These are phyloP conservation scores for Drosophila mauritiana DNA, from an alignment of 1,140 invertebrate genomes.

Conservation along the genomic window DNA sequence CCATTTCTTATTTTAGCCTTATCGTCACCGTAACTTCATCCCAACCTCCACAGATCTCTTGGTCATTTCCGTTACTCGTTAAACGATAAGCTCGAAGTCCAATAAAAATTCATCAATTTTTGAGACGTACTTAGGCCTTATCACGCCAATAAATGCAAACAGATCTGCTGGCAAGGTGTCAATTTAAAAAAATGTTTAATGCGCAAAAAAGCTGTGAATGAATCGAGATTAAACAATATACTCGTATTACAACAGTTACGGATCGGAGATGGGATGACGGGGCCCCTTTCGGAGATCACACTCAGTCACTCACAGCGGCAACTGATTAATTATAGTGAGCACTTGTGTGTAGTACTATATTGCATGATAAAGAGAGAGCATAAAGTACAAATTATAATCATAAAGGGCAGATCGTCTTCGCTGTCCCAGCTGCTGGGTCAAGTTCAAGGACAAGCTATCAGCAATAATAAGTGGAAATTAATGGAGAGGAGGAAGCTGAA, in stretches of 20 bases:
- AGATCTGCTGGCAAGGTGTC: conserved; percentile 52
- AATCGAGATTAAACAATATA: conserved; percentile 54
- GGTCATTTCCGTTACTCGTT: conserved; percentile 35
- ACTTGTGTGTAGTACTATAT: conserved; percentile 54
- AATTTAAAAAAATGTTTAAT: conserved; percentile 52
- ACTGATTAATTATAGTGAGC: conserved; percentile 73
- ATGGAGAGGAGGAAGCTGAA: conserved; percentile 40
- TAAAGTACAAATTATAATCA: conserved; percentile 38
- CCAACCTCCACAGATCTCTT: conserved; percentile 12
- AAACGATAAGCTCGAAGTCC: conserved; percentile 29
- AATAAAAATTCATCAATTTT: conserved; percentile 32
- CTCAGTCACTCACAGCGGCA: conserved; percentile 23
- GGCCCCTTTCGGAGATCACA: conserved; percentile 16
- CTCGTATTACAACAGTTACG: conserved; percentile 14
- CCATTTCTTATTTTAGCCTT: conserved; percentile 6
- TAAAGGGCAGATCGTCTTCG: conserved; percentile 65
- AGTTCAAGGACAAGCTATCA: conserved; percentile 74
- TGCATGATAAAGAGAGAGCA: conserved; percentile 53
- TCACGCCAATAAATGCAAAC: conserved; percentile 32
- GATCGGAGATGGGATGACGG: conserved; percentile 19
- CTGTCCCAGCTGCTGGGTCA: conserved; percentile 64
- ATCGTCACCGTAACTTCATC: conserved; percentile 4
- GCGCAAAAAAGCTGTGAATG: conserved; percentile 54
- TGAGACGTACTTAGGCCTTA: conserved; percentile 40
- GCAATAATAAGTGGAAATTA: conserved; percentile 61